A percentile compares a stretch with the other conserved stretches of the same genome.
Conservation (phyloP, 2,888 invertebrate genomes). For the Coleophora deauratella region DNA sequence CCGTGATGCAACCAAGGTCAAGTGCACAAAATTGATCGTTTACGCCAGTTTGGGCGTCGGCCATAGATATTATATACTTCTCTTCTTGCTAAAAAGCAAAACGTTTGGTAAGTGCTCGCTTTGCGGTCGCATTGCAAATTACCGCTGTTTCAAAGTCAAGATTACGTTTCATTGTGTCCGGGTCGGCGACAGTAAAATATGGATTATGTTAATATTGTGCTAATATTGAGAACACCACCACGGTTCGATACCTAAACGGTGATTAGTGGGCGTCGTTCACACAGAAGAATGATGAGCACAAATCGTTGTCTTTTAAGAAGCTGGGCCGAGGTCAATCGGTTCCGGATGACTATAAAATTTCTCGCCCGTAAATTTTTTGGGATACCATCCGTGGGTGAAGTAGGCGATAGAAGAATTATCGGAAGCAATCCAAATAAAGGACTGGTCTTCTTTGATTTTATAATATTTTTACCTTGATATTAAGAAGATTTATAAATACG, state of each 20-base stretch:
- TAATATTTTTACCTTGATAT: slow-evolving; percentile 21
- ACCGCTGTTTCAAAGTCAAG: slow-evolving; percentile 23
- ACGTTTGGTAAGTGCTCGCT: no score
- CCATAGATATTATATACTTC: no score
- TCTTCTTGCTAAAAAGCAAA: no score
- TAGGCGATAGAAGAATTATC: slow-evolving; percentile 30
- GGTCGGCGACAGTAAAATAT: slow-evolving; percentile 16
- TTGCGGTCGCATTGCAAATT: no score
- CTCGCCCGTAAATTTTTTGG: slow-evolving; percentile 31
- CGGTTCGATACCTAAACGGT: slow-evolving; percentile 11
- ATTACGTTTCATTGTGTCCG: no score
- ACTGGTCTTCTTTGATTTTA: slow-evolving; percentile 22
- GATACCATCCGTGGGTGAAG: slow-evolving; percentile 31
- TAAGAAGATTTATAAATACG: no score
- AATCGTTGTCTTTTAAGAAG: slow-evolving; percentile 30
- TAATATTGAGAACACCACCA: slow-evolving; percentile 30
- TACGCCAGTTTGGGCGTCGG: slow-evolving; percentile 25
- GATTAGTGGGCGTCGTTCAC: slow-evolving; percentile 38
- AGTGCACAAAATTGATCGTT: slow-evolving; percentile 42
- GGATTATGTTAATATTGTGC: slow-evolving; percentile 45
- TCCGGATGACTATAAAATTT: slow-evolving; percentile 39
- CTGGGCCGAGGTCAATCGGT: slow-evolving; percentile 39
- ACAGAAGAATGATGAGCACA: slow-evolving; percentile 45
- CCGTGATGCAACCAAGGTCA: slow-evolving; percentile 49
- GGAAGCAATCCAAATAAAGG: slow-evolving; percentile 30